Percentiles rank a stretch among this genome's conserved stretches.
phyloP scores from a whole-genome alignment of 2,113 vertebrate species.

The Pseudorasbora parva region DNA sequence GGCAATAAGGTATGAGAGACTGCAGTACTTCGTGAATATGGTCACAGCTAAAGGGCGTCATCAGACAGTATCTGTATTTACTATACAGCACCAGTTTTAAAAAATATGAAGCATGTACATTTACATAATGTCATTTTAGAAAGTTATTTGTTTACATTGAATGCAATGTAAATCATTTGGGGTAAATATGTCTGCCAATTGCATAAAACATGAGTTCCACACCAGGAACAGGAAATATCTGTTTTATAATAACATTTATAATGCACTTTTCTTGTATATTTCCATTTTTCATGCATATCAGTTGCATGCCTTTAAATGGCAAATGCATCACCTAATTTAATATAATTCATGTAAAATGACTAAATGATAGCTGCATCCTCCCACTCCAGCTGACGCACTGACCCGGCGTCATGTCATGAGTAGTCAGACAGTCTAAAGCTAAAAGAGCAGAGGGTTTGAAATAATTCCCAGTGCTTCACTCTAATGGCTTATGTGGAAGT shows the following conservation, averaged over 20 bases:
- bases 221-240: neutral
- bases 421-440: constrained; percentile 8
- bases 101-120: neutral
- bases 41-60: neutral
- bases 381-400: neutral
- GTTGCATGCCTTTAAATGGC: neutral
- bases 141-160: too few species aligned
- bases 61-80: neutral
- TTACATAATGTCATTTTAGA: neutral
- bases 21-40: too few species aligned
- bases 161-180: too few species aligned
- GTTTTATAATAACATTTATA: neutral
- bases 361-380: neutral
- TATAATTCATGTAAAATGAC: neutral
- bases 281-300: neutral
- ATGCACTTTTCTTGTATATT: neutral
- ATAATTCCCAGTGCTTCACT: neutral
- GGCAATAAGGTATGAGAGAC: neutral
- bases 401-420: neutral
- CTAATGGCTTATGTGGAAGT: constrained; percentile 28
- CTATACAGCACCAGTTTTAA: neutral
- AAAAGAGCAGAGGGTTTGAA: constrained; percentile 13
- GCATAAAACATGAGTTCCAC: too few species aligned
- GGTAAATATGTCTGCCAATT: too few species aligned
- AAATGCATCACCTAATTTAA: neutral